These are phyloP conservation scores for Eurystomus gularis DNA, from an alignment of 2,113 vertebrate species.

Conservation along the genomic window DNA sequence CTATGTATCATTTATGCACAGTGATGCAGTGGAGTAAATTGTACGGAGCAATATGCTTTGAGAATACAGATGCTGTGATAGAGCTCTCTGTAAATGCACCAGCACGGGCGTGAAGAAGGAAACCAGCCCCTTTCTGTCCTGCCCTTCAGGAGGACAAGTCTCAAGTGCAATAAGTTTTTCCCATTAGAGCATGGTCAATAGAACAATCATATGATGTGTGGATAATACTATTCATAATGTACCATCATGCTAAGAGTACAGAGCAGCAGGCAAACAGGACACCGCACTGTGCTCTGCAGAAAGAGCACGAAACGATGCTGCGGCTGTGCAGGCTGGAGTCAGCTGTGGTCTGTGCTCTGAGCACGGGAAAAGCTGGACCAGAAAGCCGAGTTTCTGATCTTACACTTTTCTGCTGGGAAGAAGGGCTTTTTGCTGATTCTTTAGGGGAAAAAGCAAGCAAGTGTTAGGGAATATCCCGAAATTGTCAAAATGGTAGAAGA, in stretches of 20 bases:
- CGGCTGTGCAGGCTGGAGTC: background rate
- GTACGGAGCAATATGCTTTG: background rate
- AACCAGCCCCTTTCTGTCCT: background rate
- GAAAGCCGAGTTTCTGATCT: background rate
- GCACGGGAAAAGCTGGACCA: background rate
- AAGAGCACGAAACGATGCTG: fast-evolving
- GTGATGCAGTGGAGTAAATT: background rate
- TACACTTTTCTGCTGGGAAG: background rate
- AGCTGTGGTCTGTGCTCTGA: background rate
- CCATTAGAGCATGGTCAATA: background rate
- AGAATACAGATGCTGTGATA: background rate
- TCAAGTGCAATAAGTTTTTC: background rate
- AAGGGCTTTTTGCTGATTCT: background rate
- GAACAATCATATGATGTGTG: background rate
- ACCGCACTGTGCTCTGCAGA: fast-evolving
- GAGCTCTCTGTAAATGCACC: background rate
- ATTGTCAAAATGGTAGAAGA: background rate
- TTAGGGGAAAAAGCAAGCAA: background rate
- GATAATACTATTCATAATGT: too few relatives aligned
- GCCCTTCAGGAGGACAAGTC: fast-evolving
- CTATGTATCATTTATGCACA: fast-evolving
- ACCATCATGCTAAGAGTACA: background rate
- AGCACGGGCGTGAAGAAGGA: background rate
- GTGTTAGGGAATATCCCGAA: background rate
- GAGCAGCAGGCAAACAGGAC: constrained; percentile 23